Evolutionary conservation across 2,797 vertebrate species (phyloP).

Genomic region (Pogoniulus pusillus): DNA sequence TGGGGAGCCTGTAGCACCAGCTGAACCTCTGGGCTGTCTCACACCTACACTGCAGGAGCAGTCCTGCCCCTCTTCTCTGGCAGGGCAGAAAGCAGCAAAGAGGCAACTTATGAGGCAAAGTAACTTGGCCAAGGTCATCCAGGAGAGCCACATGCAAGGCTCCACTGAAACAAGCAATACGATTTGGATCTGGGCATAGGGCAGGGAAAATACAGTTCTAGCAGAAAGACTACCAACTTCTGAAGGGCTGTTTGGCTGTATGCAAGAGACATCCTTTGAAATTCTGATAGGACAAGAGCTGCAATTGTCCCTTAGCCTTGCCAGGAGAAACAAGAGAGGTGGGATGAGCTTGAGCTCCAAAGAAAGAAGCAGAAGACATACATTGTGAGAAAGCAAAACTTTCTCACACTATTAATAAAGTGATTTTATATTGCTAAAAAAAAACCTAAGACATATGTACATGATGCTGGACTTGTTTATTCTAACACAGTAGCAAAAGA

Average conservation of each 20-base stretch:
- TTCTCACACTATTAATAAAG: background rate
- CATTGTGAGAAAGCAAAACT: fast-evolving
- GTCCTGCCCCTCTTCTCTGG: fast-evolving
- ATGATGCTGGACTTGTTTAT: background rate
- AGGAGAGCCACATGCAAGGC: background rate
- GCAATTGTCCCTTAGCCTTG: background rate
- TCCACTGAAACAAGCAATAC: fast-evolving
- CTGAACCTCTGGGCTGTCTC: background rate
- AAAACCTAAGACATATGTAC: background rate
- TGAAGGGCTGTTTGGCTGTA: too few relatives aligned
- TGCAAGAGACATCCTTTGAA: background rate
- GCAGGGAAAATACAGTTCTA: background rate
- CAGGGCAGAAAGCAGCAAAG: background rate
- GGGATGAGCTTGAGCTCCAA: background rate
- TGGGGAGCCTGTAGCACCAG: fast-evolving
- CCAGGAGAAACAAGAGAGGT: background rate
- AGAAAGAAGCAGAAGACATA: background rate
- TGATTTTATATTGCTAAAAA: background rate
- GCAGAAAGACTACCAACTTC: too few relatives aligned
- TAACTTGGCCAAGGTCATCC: background rate
- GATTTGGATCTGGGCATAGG: fast-evolving
- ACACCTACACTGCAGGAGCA: background rate
- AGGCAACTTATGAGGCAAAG: background rate
- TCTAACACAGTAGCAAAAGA: background rate
- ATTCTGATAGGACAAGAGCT: background rate